Evolutionary conservation across 2,797 vertebrate genomes (phyloP).

Genomic region (Allochrocebus solatus): DNA sequence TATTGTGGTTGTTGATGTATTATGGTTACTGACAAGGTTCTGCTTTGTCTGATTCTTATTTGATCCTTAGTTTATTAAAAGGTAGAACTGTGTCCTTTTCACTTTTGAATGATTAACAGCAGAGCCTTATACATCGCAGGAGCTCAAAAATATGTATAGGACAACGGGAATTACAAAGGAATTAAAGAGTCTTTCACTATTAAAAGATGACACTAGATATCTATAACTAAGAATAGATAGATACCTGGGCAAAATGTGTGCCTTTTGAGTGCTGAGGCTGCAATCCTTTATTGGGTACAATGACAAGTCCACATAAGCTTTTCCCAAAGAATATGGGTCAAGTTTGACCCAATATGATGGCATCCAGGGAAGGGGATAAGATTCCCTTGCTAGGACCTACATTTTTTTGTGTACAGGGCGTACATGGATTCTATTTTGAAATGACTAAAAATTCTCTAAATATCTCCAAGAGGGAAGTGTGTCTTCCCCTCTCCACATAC

Average conservation of each 20-base stretch:
- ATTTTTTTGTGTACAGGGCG: not conserved
- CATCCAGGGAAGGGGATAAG: not conserved
- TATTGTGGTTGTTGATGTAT: not conserved
- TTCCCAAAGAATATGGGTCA: not conserved
- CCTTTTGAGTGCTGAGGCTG: not conserved
- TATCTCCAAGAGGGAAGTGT: not conserved
- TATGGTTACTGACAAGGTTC: not conserved
- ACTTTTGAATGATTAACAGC: not conserved
- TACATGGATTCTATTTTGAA: conserved; percentile 39
- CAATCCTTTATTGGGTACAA: not conserved
- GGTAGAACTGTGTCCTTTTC: not conserved
- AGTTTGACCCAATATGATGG: not conserved
- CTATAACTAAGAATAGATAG: not conserved
- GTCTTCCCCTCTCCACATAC: not conserved
- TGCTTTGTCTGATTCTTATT: not conserved
- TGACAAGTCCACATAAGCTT: not conserved
- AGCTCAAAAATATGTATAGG: not conserved
- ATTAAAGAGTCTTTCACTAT: not conserved
- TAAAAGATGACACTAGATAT: not conserved
- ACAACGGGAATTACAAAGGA: not conserved
- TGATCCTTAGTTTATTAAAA: not conserved
- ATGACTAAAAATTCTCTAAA: conserved; percentile 16
- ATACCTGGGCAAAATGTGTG: accelerated
- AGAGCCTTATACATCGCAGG: not conserved
- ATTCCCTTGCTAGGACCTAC: not conserved